phyloP scores from a whole-genome alignment of 2,797 vertebrate species.

The Sebastes baramenuke region DNA sequence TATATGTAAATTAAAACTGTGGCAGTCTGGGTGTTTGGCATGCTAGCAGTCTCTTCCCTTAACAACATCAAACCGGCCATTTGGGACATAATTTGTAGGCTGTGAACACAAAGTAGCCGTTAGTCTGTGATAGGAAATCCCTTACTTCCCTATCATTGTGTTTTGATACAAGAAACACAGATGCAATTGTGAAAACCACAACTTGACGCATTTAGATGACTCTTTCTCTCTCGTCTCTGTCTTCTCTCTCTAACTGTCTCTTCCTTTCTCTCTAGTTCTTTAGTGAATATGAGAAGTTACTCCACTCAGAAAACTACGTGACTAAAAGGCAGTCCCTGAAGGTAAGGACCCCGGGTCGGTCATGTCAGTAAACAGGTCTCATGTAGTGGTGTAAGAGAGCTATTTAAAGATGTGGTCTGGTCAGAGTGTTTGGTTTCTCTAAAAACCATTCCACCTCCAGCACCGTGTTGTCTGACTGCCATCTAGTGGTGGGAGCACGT shows the following conservation, averaged over 20 bases:
- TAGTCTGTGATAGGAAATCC: constrained; percentile 14
- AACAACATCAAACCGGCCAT: constrained; percentile 23
- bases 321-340: constrained; percentile 97
- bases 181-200: constrained; percentile 22
- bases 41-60: background rate
- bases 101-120: constrained; percentile 43
- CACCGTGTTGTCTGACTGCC: constrained; percentile 23
- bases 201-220: constrained; percentile 4
- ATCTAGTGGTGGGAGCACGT: constrained; percentile 51
- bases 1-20: background rate
- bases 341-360: constrained; percentile 76
- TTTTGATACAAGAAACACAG: constrained; percentile 34
- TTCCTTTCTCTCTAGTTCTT: constrained; percentile 86
- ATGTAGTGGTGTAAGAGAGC: constrained; percentile 3
- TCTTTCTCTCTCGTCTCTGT: background rate
- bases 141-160: constrained; percentile 42
- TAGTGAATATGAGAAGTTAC: constrained; percentile 97
- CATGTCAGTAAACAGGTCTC: constrained; percentile 25
- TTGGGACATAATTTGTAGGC: constrained; percentile 19
- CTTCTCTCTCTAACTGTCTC: background rate
- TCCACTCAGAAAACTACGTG: constrained; percentile 99
- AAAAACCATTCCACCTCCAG: background rate
- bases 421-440: constrained; percentile 56
- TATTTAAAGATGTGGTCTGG: constrained; percentile 51
- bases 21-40: background rate